Evolutionary conservation across 2,113 vertebrate genomes (phyloP), one percentile per base, ranked within the genome.

Genomic region (Rhinopomastus cyanomelas): DNA sequence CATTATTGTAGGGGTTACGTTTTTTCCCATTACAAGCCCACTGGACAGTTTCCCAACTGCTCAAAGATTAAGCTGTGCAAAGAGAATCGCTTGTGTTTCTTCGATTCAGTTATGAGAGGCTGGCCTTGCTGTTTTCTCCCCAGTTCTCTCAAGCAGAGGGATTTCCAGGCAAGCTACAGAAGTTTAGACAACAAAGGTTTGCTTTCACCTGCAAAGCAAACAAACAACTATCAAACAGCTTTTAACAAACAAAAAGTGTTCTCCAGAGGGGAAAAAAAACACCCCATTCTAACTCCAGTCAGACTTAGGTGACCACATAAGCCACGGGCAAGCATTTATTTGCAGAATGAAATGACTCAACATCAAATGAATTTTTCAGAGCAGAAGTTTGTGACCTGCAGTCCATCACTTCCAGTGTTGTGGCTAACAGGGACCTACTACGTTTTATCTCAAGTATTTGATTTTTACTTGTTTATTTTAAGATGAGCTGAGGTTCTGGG

Each of bases 271-370:
- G 12, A 34, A 95, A 84, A 26, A 2, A 3, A 8, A 0, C 12
- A 10, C 34, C 69, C n/a, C 59, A 39, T 27, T 48, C 62, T 29
- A 86, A 79, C 81, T 71, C 87, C n/a, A n/a, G n/a, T n/a, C n/a
- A n/a, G 48, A 79, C 51, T 92, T 86, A 88, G 60, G 83, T 93
- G 87, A 85, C 65, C 85, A 77, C 48, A 86, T 46, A 90, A 94
- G 89, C 68, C 36, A 73, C 94, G 92, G 80, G 85, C n/a, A 94
- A 22, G 48, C 51, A 90, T 80, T 95, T 92, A 87, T 95, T 42
- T 94, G 86, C 37, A 72, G 78, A 94, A 95, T 81, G 48, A 90
- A 95, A 95, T 92, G 92, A 94, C 83, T 93, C 73, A 62, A 74
- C 16, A 73, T 8, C 69, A 34, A 91, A 96, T 81, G 81, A 85